These are phyloP conservation scores for Panthera uncia DNA, from an alignment of 2,113 vertebrate genomes.

Conservation along the genomic window DNA sequence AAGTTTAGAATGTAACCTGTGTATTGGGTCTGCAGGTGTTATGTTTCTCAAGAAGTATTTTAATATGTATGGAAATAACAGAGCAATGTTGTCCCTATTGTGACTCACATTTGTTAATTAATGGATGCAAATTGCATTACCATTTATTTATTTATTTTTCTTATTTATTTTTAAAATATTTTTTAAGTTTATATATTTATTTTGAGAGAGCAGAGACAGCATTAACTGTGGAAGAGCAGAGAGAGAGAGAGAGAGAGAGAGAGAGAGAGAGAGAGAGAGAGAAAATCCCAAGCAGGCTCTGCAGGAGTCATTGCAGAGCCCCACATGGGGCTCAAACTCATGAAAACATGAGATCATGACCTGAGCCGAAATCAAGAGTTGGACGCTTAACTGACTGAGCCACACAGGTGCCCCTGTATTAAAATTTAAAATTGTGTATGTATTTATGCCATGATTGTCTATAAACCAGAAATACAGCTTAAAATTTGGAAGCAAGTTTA, in stretches of 20 bases:
- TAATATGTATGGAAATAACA: background rate
- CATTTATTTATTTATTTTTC: background rate
- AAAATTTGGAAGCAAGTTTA: background rate
- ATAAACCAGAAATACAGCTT: background rate
- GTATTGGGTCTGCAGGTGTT: background rate
- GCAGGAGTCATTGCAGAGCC: too few relatives aligned
- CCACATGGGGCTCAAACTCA: too few relatives aligned
- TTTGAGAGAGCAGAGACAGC: too few relatives aligned
- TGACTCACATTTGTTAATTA: background rate
- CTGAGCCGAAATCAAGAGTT: too few relatives aligned
- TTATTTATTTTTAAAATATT: too few relatives aligned
- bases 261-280: too few relatives aligned
- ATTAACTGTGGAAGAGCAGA: too few relatives aligned
- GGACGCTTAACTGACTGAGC: too few relatives aligned
- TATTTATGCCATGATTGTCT: background rate
- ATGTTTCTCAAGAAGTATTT: background rate
- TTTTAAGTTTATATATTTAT: too few relatives aligned
- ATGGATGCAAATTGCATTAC: background rate
- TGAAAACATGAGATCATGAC: too few relatives aligned
- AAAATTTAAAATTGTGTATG: background rate
- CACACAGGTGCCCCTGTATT: background rate
- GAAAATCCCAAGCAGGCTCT: too few relatives aligned
- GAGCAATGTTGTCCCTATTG: background rate
- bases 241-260: too few relatives aligned
- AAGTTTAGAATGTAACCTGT: conserved; percentile 2